Evolutionary conservation across 2,113 vertebrate genomes (phyloP), one percentile per base, ranked within the genome.

Genomic region (Scortum barcoo): DNA sequence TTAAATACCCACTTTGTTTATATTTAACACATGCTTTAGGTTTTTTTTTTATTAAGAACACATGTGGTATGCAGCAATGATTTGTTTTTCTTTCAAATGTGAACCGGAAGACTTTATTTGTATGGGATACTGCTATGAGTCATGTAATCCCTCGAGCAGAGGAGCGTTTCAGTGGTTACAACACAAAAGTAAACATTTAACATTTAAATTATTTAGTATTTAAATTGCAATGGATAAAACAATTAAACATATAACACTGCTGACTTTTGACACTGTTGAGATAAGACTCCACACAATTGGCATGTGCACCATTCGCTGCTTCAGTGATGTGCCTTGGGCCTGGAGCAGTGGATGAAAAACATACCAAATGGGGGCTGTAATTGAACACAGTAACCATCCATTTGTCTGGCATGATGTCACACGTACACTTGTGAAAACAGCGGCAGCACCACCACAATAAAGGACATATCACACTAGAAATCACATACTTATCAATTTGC

Each of bases 91-190:
- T 61, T 51, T 51, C 16, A 22, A 57, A 69, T 1, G 16, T 26
- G 30, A 50, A 73, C 38, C 5, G 61, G 44, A 86, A 73, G 50
- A 48, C 72, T 82, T 33, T 61, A 46, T 82, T 89, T 81, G 16
- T 65, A 20, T 44, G 66, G 58, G 71, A 53, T 26, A 28, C 26
- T 8, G 51, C 12, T 77, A 50, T 50, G 36, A 60, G 66, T 44
- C 19, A 46, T 28, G 40, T 22, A 70, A 44, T 81, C 68, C 69
- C 65, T 42, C 13, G 54, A 50, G 69, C 58, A 33, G 33, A 14
- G 16, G 24, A 26, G 36, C 20, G 56, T 53, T 62, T 76, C n/a
- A 42, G 24, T 48, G 33, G 33, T 58, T 44, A 46, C 50, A 30
- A 42, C 53, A 48, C 13, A 78, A 62, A 83, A 65, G 69, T 46